Percentiles rank a stretch among this genome's conserved stretches.
These are phyloP conservation scores for Corydoras maculifer DNA, from an alignment of 2,113 vertebrate genomes.

Conservation along the genomic window DNA sequence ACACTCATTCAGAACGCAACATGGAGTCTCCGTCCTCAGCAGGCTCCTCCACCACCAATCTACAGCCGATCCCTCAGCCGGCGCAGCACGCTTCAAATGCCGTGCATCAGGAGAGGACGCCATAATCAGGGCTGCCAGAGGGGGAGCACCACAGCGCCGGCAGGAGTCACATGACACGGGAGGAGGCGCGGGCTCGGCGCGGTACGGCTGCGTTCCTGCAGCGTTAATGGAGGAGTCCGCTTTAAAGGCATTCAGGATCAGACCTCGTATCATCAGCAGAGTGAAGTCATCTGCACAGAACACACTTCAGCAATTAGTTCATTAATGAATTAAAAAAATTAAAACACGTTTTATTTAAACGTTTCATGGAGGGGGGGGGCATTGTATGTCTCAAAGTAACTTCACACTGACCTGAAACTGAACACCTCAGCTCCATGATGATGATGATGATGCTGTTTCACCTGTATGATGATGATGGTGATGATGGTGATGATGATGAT, in stretches of 20 bases:
- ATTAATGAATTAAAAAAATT: too few relatives aligned
- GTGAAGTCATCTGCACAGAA: too few relatives aligned
- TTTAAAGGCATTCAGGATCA: not conserved
- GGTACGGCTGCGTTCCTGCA: not conserved
- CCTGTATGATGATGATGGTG: too few relatives aligned
- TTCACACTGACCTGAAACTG: too few relatives aligned
- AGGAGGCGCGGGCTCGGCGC: conserved; percentile 18
- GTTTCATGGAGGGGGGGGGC: too few relatives aligned
- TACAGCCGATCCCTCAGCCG: not conserved
- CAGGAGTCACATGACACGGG: conserved; percentile 20
- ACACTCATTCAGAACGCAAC: conserved; percentile 17
- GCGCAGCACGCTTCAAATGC: conserved; percentile 9
- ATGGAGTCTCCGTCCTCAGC: conserved; percentile 12
- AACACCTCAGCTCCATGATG: too few relatives aligned
- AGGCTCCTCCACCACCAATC: conserved; percentile 20
- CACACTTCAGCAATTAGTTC: too few relatives aligned
- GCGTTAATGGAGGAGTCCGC: conserved; percentile 3
- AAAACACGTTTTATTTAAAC: too few relatives aligned
- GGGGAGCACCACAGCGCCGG: not conserved
- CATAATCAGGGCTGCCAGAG: conserved; percentile 26
- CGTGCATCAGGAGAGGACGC: conserved; percentile 10
- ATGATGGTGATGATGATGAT: too few relatives aligned
- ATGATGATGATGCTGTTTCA: too few relatives aligned
- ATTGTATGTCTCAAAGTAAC: too few relatives aligned
- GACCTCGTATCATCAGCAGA: too few relatives aligned